Base-by-base conservation (phyloP, 2,888 invertebrate species). In the Tachina fera region DNA sequence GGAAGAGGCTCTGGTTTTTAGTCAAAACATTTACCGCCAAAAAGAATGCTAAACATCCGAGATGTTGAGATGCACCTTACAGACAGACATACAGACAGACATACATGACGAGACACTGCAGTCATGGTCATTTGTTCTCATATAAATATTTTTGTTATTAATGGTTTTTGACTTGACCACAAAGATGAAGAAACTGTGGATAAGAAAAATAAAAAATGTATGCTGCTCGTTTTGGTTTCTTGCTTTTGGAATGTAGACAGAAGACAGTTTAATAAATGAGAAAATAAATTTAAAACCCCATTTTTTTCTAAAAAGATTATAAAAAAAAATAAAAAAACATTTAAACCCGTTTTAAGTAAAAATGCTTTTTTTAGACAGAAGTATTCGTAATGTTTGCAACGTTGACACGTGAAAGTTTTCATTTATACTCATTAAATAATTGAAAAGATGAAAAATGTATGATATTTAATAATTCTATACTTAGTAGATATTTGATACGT, bases 141-240 rank as follows among this genome's bases (percentile, higher is more conserved):
- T 60, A 49, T 51, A 6, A 9, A 43, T 19, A 16, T 58, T 45
- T 60, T 47, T 41, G 51, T 77, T 77, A 77, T 77, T 68, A 49
- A 77, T 77, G 67, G n/a, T 14, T 77, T 77, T 77, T 63, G 68
- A 51, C n/a, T 77, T 63, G 68, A 51, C n/a, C 16, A 43, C 60
- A 77, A 41, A 58, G 41, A 39, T 53, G 16, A 74, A 49, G 16
- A 47, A 60, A 13, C 19, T 11, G 41, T 41, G 11, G 51, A n/a
- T 45, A 43, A 56, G 31, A 65, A 19, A 65, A n/a, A 13, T 10
- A 14, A 61, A 60, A 51, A 43, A 70, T n/a, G 14, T 47, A 56
- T 70, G 51, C 14, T 13, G 41, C 6, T 47, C 19, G 5, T 56
- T n/a, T 68, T 31, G 31, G 31, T 31, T 31, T 31, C 4, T 31